Conservation (phyloP, 2,113 vertebrate species). For the Charadrius vociferus region DNA sequence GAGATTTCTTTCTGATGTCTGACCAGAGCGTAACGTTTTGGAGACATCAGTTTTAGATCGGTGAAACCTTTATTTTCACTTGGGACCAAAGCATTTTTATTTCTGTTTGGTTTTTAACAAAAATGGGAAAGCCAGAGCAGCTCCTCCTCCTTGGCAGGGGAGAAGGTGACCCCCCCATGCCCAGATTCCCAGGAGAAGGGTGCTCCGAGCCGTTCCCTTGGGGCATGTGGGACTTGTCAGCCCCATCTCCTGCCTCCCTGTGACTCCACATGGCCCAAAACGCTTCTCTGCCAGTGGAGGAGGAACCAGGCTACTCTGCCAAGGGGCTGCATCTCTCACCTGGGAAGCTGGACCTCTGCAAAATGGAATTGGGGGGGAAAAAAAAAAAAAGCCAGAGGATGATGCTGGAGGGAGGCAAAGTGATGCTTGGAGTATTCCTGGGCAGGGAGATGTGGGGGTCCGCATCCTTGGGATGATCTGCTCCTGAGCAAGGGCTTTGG, state of each 20-base stretch:
- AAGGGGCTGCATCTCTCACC: background rate
- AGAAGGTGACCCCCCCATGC: background rate
- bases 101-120: background rate
- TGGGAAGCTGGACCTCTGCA: background rate
- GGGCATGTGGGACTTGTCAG: rapidly evolving
- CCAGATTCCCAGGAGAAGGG: background rate
- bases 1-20: background rate
- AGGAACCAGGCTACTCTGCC: background rate
- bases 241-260: rapidly evolving
- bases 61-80: background rate
- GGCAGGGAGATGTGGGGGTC: background rate
- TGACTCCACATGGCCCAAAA: background rate
- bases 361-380: background rate
- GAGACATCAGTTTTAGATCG: background rate
- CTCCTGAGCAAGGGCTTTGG: background rate
- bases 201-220: rapidly evolving
- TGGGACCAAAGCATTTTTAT: too few relatives aligned
- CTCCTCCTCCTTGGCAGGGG: rapidly evolving
- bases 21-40: background rate
- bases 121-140: background rate
- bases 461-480: rapidly evolving
- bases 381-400: background rate
- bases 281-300: rapidly evolving
- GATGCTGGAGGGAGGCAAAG: background rate
- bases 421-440: background rate